These are phyloP conservation scores for Lapara coniferarum DNA, from an alignment of 2,888 invertebrate genomes.

Conservation along the genomic window DNA sequence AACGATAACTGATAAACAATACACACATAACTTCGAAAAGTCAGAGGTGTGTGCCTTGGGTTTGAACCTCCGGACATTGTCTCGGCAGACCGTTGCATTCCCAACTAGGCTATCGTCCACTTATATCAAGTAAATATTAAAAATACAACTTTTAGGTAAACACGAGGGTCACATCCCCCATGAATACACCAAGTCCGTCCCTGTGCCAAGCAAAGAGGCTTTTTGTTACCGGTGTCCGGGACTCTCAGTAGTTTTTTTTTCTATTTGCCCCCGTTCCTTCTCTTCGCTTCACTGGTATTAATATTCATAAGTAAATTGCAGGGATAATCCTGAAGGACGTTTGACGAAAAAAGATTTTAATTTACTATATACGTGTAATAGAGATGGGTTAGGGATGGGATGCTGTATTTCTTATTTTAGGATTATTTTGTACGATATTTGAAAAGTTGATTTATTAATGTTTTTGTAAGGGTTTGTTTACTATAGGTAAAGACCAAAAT, in stretches of 20 bases:
- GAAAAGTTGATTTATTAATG: neutral
- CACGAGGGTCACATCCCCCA: neutral
- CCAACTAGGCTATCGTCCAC: too few relatives aligned
- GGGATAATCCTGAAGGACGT: constrained; percentile 53
- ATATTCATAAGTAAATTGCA: constrained; percentile 82
- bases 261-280: constrained; percentile 49
- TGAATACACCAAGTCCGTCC: constrained; percentile 4
- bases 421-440: neutral
- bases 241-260: constrained; percentile 47
- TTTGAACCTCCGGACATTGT: too few relatives aligned
- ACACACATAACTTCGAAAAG: too few relatives aligned
- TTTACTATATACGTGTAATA: constrained; percentile 29
- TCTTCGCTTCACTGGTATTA: constrained; percentile 69
- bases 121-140: too few relatives aligned
- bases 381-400: neutral
- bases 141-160: too few relatives aligned
- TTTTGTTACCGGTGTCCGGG: constrained; percentile 70
- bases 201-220: constrained; percentile 44
- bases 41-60: too few relatives aligned
- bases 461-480: neutral
- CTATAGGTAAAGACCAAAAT: too few relatives aligned
- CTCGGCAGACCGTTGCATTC: too few relatives aligned
- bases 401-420: too few relatives aligned
- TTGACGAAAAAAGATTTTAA: constrained; percentile 36
- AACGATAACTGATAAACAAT: too few relatives aligned